phyloP scores from a whole-genome alignment of 2,797 vertebrate species.

The Cygnus olor region DNA sequence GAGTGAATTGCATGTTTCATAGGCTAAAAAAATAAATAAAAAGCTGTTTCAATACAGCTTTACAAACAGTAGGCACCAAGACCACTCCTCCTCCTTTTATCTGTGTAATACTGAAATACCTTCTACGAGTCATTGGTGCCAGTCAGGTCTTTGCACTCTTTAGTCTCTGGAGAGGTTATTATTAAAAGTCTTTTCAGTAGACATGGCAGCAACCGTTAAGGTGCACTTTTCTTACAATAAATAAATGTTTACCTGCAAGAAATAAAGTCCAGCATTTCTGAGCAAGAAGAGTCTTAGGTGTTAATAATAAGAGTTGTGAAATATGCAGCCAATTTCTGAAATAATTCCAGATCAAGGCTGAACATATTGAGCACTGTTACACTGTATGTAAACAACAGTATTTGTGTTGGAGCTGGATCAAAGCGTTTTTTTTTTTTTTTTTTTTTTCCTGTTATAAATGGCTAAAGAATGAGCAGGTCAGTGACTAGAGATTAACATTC shows the following conservation, averaged over 20 bases:
- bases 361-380: conserved; percentile 18
- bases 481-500: conserved; percentile 24
- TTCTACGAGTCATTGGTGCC: conserved; percentile 24
- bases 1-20: neutral
- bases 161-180: conserved; percentile 46
- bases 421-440: conserved; percentile 22
- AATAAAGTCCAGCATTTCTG: conserved; percentile 28
- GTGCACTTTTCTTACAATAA: conserved; percentile 26
- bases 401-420: conserved; percentile 73
- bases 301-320: conserved; percentile 47
- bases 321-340: conserved; percentile 11
- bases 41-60: conserved; percentile 59
- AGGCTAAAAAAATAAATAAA: neutral
- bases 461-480: conserved; percentile 59
- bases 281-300: conserved; percentile 37
- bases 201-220: conserved; percentile 3
- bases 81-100: conserved; percentile 27
- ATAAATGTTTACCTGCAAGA: conserved; percentile 44
- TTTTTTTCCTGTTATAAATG: neutral
- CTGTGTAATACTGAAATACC: conserved; percentile 25
- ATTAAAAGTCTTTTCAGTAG: conserved; percentile 43
- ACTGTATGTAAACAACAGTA: conserved; percentile 18
- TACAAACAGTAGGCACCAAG: conserved; percentile 49
- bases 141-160: conserved; percentile 35
- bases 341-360: conserved; percentile 38